Evolutionary conservation across 2,797 vertebrate genomes (phyloP).

Genomic region (Gallinago solitaria): DNA sequence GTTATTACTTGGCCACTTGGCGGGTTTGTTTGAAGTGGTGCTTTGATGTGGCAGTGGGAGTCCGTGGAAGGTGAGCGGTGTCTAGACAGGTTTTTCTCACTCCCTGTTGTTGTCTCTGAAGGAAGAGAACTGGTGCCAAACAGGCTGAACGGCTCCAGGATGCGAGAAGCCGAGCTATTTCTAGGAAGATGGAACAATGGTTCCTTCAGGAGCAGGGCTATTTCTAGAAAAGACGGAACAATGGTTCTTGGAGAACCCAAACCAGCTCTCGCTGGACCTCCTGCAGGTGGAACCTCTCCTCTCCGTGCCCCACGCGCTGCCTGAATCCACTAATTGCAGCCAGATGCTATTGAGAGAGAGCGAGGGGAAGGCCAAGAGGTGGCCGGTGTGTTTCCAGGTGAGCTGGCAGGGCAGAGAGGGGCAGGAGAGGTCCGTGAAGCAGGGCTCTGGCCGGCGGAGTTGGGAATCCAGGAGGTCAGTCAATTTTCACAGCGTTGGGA

Average conservation of each 20-base stretch:
- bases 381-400: not conserved
- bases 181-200: not conserved
- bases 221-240: not conserved
- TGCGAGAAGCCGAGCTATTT: not conserved
- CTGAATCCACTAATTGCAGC: not conserved
- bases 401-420: not conserved
- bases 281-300: not conserved
- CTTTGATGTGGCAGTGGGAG: conserved; percentile 28
- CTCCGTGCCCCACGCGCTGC: not conserved
- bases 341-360: not conserved
- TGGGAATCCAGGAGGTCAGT: not conserved
- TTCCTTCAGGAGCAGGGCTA: not conserved
- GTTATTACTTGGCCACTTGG: not conserved
- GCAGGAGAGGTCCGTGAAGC: not conserved
- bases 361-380: not conserved
- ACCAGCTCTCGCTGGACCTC: not conserved
- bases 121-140: not conserved
- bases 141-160: conserved; percentile 10
- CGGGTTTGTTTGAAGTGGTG: not conserved
- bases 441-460: accelerated
- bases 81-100: conserved; percentile 46
- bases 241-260: not conserved
- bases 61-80: not conserved
- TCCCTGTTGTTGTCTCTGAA: conserved; percentile 33
- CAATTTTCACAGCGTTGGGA: accelerated